Base-by-base conservation (phyloP, 2,888 invertebrate species). In the Macropis europaea region DNA sequence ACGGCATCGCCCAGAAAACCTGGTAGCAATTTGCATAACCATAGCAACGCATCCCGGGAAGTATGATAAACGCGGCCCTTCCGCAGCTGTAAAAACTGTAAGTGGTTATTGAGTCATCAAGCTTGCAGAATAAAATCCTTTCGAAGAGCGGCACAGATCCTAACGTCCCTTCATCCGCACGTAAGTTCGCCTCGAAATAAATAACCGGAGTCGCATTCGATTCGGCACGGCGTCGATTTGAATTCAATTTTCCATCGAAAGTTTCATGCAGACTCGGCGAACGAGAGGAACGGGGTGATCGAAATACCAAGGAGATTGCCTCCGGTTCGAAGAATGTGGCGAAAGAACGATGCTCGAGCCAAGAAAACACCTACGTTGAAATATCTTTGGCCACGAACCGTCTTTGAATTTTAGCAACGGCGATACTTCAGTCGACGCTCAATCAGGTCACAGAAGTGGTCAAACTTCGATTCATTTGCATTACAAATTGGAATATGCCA, bases 71-170 rank as follows among this genome's bases (percentile, higher is more conserved):
- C 77, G 79, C 75, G 56, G 57, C 62, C 42, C 63, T 34, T 50
- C 42, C 26, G 45, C 47, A 53, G 56, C 48, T 38, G 38, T 56
- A 69, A 66, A 84, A 85, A 84, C 81, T 74, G 81, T 87, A 87
- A 88, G 87, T 87, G 87, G 83, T 86, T 85, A 87, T 86, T 82
- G 86, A 86, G 76, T 84, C 81, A 81, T 82, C 79, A 81, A 81
- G 74, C 77, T 52, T 45, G 68, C 42, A 59, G 74, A 76, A 62
- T 52, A 52, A 43, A 76, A 76, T 76, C 70, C 50, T 56, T 60
- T 15, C 24, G 0, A 30, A 11, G 6, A 6, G 13, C n/a, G 26
- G 50, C 40, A 57, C 60, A 50, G 30, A 62, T 56, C 34, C 43
- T 40, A 13, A 38, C 53, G n/a, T 30, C 38, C 43, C 28, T 62